phyloP scores from a whole-genome alignment of 2,113 vertebrate genomes.

The Suncus etruscus region DNA sequence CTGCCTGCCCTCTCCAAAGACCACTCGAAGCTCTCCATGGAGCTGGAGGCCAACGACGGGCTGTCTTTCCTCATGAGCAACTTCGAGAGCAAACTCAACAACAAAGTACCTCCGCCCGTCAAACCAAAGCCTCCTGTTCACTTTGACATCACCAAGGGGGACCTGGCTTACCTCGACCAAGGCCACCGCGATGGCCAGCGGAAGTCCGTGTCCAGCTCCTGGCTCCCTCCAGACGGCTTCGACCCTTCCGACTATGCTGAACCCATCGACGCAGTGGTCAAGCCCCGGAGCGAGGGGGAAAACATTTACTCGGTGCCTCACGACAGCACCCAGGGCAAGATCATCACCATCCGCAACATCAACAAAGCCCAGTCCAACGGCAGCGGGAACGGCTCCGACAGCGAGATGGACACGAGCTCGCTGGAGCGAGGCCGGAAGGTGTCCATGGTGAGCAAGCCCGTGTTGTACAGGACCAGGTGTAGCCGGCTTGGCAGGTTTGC shows the following conservation, averaged over 20 bases:
- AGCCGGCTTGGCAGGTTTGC: slow-evolving; percentile 94
- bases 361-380: slow-evolving; percentile 94
- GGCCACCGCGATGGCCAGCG: slow-evolving; percentile 89
- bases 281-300: slow-evolving; percentile 93
- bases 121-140: slow-evolving; percentile 95
- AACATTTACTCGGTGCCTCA: slow-evolving; percentile 98
- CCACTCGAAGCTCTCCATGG: slow-evolving; percentile 91
- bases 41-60: slow-evolving; percentile 92
- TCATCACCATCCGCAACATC: slow-evolving; percentile 97
- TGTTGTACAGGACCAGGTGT: slow-evolving; percentile 93
- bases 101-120: slow-evolving; percentile 95
- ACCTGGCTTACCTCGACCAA: slow-evolving; percentile 91
- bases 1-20: slow-evolving; percentile 88
- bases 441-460: slow-evolving; percentile 89
- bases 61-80: slow-evolving; percentile 91
- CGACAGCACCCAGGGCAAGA: slow-evolving; percentile 98
- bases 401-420: slow-evolving; percentile 95
- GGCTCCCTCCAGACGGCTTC: slow-evolving; percentile 92
- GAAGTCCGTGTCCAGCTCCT: slow-evolving; percentile 90
- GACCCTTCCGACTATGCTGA: slow-evolving; percentile 98
- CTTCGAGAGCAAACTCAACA: slow-evolving; percentile 95
- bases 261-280: slow-evolving; percentile 95
- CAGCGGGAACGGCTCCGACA: slow-evolving; percentile 96
- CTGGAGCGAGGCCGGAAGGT: slow-evolving; percentile 92
- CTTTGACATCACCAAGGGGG: slow-evolving; percentile 92